These are phyloP conservation scores for Chionis minor DNA, from an alignment of 2,113 vertebrate genomes.

Conservation along the genomic window DNA sequence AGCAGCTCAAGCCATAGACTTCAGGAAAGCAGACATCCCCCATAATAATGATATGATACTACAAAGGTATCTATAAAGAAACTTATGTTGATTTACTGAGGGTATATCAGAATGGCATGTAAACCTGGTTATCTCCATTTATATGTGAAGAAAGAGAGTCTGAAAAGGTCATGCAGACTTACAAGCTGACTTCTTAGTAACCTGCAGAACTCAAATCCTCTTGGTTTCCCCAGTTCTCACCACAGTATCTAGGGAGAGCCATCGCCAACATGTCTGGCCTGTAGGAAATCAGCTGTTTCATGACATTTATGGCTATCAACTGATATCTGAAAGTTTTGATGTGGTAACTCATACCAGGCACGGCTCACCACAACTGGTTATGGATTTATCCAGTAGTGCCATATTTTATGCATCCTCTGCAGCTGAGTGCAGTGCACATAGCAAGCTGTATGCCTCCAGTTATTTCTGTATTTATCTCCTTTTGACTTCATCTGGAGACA, in stretches of 20 bases:
- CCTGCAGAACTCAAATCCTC: neutral
- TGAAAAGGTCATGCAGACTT: neutral
- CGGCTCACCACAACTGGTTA: neutral
- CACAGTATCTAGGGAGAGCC: neutral
- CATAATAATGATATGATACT: neutral
- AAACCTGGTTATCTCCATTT: neutral
- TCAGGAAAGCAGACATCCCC: neutral
- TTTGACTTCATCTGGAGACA: neutral
- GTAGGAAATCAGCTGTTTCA: neutral
- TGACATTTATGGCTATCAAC: neutral
- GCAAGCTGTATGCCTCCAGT: neutral
- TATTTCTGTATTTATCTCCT: neutral
- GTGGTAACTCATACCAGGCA: neutral
- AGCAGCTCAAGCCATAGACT: neutral
- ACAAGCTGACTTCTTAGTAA: neutral
- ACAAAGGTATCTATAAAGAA: neutral
- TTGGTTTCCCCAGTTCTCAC: neutral
- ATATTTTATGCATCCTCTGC: neutral
- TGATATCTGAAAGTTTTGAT: neutral
- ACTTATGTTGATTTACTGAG: neutral
- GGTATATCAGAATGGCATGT: neutral
- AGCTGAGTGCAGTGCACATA: neutral
- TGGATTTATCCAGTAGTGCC: neutral
- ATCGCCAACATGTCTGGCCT: accelerated
- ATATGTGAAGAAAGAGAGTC: neutral